These are phyloP conservation scores for Dicerorhinus sumatrensis DNA, from an alignment of 2,113 vertebrate species.

Conservation along the genomic window DNA sequence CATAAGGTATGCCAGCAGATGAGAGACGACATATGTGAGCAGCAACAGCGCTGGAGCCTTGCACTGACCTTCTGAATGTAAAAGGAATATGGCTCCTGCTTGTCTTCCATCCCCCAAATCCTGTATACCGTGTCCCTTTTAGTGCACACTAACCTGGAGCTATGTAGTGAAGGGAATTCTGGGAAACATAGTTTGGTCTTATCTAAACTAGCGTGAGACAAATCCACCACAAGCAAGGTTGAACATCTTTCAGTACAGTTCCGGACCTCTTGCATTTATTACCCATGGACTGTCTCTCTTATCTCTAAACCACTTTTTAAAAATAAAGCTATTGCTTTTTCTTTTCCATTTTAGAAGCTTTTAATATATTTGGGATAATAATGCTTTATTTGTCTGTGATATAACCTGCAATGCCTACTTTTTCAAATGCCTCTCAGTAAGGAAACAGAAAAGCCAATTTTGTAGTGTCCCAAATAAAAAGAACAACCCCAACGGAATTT, in stretches of 20 bases:
- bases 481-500: not conserved
- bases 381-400: not conserved
- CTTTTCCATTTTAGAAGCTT: not conserved
- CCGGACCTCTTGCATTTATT: not conserved
- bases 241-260: not conserved
- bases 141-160: not conserved
- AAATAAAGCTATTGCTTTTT: not conserved
- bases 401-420: not conserved
- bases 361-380: not conserved
- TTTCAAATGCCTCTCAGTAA: not conserved
- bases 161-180: not conserved
- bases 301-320: not conserved
- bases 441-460: not conserved
- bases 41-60: fast-evolving
- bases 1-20: not conserved
- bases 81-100: not conserved
- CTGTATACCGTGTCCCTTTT: not conserved
- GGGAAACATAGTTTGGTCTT: not conserved
- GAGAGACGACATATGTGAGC: not conserved
- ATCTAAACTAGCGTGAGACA: not conserved
- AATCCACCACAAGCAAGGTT: not conserved
- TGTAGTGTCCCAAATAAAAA: not conserved
- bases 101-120: not conserved
- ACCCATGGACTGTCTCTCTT: not conserved
- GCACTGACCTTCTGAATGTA: not conserved